Percentiles rank a stretch among this genome's conserved stretches.
These are phyloP conservation scores for Leuctra nigra DNA, from an alignment of 2,888 invertebrate genomes.

Conservation along the genomic window DNA sequence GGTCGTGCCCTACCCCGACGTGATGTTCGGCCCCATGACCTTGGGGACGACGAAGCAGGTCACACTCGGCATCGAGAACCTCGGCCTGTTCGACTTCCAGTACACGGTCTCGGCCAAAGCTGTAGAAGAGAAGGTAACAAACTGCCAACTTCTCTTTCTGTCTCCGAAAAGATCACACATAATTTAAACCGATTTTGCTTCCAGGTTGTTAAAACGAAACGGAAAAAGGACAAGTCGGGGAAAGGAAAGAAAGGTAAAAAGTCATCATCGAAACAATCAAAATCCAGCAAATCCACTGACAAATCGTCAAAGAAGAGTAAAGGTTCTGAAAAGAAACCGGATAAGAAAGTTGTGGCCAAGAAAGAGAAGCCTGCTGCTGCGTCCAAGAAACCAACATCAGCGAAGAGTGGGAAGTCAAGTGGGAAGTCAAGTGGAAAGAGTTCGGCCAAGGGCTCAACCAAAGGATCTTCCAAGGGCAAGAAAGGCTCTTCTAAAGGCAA, in stretches of 20 bases:
- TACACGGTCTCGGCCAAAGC: conserved; percentile 42
- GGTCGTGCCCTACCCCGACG: conserved; percentile 49
- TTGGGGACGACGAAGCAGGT: conserved; percentile 47
- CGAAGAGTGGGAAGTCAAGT: no score
- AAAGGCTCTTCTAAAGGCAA: not conserved
- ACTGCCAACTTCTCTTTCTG: no score
- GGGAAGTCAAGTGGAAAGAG: conserved; percentile 31
- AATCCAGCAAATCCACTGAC: not conserved
- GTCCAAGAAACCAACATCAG: not conserved
- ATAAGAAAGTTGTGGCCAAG: not conserved
- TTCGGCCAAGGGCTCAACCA: conserved; percentile 21
- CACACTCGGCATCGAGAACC: conserved; percentile 52
- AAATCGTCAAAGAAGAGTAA: not conserved
- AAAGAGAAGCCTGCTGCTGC: no score
- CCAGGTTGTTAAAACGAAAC: no score
- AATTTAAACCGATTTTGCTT: no score
- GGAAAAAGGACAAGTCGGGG: not conserved
- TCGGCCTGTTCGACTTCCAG: conserved; percentile 51
- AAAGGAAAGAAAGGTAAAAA: not conserved
- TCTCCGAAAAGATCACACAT: no score
- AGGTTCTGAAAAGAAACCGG: not conserved
- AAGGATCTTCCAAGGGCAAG: not conserved
- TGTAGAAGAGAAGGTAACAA: conserved; percentile 26
- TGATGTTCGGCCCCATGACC: conserved; percentile 53
- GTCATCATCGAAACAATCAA: not conserved